These are phyloP conservation scores for Mallotus villosus DNA, from an alignment of 2,797 vertebrate genomes.

Conservation along the genomic window DNA sequence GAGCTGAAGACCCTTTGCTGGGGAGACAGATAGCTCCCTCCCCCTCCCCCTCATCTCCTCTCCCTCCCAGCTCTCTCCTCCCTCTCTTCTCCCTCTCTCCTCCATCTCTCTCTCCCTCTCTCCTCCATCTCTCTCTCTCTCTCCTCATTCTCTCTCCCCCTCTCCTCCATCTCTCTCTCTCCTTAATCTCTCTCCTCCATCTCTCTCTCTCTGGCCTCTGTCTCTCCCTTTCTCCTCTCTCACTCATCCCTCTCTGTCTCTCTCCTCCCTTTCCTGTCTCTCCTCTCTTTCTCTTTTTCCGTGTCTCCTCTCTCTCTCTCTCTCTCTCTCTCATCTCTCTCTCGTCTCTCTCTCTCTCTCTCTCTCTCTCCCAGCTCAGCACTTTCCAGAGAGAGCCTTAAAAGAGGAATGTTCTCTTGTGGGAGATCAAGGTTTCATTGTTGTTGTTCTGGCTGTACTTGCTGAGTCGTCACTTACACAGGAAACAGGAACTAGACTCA, in stretches of 20 bases:
- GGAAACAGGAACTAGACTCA: conserved; percentile 59
- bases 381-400: not conserved
- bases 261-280: too few species aligned
- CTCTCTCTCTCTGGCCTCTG: not conserved
- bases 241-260: conserved; percentile 22
- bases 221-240: not conserved
- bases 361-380: too few species aligned
- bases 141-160: not conserved
- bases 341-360: too few species aligned
- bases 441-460: not conserved
- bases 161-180: not conserved
- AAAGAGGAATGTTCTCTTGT: not conserved
- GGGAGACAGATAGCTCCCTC: too few species aligned
- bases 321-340: too few species aligned
- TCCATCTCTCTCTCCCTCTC: not conserved
- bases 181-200: conserved; percentile 32
- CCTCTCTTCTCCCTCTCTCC: not conserved
- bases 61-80: conserved; percentile 10
- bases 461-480: conserved; percentile 20
- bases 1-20: too few species aligned
- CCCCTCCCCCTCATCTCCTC: not conserved
- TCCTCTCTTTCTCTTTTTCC: too few species aligned
- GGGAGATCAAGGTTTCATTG: not conserved
- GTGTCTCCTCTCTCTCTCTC: conserved; percentile 34
- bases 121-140: conserved; percentile 16